Evolutionary conservation across 1,140 invertebrate species (phyloP), one percentile per base, ranked within the genome.

Genomic region (Galendromus occidentalis): DNA sequence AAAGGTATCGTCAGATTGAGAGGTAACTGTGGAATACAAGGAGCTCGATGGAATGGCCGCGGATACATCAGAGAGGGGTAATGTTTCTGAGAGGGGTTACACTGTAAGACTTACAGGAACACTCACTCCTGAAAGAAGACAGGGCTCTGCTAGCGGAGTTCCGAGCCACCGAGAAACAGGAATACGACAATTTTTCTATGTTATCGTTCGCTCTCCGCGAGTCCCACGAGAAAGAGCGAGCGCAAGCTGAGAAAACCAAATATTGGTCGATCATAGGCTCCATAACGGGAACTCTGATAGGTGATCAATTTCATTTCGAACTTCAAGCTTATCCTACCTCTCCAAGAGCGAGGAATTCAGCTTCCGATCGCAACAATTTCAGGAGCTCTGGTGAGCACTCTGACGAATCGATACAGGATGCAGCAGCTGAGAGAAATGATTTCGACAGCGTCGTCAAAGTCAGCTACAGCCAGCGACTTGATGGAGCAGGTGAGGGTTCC

Each of bases 231-330:
- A 80, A 83, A 67, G 85, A 87, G 73, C 72, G 84, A 45, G 81
- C 83, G 1, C 82, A 85, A 71, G 83, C 83, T 14, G 84, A 86
- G 72, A 77, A 82, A 69, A 86, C 85, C 65, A 86, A 86, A 73
- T 86, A 87, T 71, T 85, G 84, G 83, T 85, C 84, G 64, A 79
- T 86, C 51, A 81, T 85, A 22, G 84, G 83, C 17, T 86, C 84
- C 5, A 75, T 85, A 69, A 73, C 84, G 44, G 84, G 84, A 20
- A 84, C 84, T 30, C 73, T 81, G 0, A 76, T 85, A 6, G 84
- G 84, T 59, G 33, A 4, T 17, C 20, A 2, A 29, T 17, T 1
- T 28, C 5, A 22, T 28, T 28, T 14, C 14, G 42, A 14, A 44
- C 42, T 14, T 44, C 12, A 44, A n/a, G 12, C 12, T 47, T 4